Conservation (phyloP, 2,113 vertebrate species). For the Dipodomys spectabilis region DNA sequence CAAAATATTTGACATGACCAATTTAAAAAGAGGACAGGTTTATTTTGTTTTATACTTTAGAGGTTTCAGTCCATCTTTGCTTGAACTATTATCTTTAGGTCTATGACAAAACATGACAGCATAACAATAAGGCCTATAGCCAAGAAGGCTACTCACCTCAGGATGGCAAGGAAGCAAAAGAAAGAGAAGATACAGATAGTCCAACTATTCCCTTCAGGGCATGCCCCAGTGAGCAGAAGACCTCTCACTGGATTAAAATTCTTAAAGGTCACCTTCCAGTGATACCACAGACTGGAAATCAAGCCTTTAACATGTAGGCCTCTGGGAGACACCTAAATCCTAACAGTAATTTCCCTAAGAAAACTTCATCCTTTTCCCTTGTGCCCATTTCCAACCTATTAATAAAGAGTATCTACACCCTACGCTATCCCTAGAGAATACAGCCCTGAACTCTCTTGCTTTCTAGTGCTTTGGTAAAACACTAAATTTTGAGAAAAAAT, state of each 20-base stretch:
- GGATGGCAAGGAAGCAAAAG: not conserved
- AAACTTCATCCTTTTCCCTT: not conserved
- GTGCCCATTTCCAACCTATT: not conserved
- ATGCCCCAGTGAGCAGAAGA: not conserved
- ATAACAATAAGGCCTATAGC: not conserved
- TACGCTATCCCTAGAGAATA: not conserved
- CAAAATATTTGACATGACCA: not conserved
- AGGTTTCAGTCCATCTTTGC: not conserved
- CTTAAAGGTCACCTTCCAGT: not conserved
- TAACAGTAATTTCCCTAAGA: not conserved
- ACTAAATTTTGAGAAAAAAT: conserved; percentile 17
- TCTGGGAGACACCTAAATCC: not conserved
- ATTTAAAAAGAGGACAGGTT: not conserved
- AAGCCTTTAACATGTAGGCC: not conserved
- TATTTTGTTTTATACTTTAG: not conserved
- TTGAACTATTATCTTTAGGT: not conserved
- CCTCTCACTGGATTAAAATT: not conserved
- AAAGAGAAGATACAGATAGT: not conserved
- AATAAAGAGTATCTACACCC: not conserved
- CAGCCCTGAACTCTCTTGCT: not conserved
- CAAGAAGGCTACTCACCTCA: not conserved
- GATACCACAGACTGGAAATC: not conserved
- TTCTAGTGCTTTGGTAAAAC: conserved; percentile 10
- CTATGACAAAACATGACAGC: not conserved
- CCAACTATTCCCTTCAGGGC: not conserved